Evolutionary conservation across 2,113 vertebrate genomes (phyloP).

Genomic region (Saccopteryx leptura): DNA sequence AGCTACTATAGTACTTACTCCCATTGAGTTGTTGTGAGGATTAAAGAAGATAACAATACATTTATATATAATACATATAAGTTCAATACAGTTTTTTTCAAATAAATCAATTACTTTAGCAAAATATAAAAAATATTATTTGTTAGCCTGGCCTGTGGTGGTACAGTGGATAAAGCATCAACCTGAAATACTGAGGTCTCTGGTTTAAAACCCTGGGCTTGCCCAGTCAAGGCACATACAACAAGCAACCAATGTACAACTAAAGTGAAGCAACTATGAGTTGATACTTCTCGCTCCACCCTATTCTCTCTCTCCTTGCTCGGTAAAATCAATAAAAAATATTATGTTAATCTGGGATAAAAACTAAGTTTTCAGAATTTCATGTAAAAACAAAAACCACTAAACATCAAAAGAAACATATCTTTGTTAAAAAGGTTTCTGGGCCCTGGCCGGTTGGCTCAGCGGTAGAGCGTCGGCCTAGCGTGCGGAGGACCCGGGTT

Average conservation of each 20-base stretch:
- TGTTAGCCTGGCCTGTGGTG: neutral
- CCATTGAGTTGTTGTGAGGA: neutral
- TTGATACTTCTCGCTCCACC: too few relatives aligned
- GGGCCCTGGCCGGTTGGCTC: too few relatives aligned
- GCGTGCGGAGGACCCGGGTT: too few relatives aligned
- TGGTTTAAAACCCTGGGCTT: too few relatives aligned
- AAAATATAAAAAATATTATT: neutral
- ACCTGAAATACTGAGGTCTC: too few relatives aligned
- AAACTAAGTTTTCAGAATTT: neutral
- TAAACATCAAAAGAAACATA: neutral
- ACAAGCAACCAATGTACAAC: too few relatives aligned
- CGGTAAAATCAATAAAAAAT: neutral
- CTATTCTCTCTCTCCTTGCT: too few relatives aligned
- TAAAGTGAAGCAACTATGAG: too few relatives aligned
- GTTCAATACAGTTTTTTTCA: neutral
- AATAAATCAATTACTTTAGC: neutral
- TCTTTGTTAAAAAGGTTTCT: neutral
- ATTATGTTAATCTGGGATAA: neutral
- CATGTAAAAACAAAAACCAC: neutral
- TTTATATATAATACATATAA: neutral
- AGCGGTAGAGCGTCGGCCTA: too few relatives aligned
- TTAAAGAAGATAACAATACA: neutral
- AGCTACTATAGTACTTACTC: neutral
- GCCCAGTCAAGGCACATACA: too few relatives aligned
- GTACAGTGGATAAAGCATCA: too few relatives aligned